phyloP scores from a whole-genome alignment of 2,113 vertebrate genomes.

The Pseudorasbora parva region DNA sequence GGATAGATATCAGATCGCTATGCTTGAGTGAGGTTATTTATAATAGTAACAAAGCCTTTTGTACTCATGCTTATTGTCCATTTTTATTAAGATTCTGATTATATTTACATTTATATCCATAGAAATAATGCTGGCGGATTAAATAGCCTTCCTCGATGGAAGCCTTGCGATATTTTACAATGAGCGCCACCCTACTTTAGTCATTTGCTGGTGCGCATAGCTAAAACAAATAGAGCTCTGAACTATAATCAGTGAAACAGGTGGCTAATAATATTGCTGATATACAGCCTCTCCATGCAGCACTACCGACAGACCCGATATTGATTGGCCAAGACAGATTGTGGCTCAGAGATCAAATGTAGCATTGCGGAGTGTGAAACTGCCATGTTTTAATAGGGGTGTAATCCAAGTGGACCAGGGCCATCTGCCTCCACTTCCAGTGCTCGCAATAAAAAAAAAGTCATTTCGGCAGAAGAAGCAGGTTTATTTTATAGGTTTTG shows the following conservation, averaged over 20 bases:
- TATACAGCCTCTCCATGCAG: constrained; percentile 10
- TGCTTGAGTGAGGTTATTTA: constrained; percentile 9
- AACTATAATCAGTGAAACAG: constrained; percentile 67
- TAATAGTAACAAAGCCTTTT: constrained; percentile 26
- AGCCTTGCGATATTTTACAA: constrained; percentile 68
- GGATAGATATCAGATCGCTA: not conserved
- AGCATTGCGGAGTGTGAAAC: constrained; percentile 54
- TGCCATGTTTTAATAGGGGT: constrained; percentile 54
- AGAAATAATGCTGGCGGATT: not conserved
- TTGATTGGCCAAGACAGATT: constrained; percentile 57
- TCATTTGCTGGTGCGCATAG: constrained; percentile 16
- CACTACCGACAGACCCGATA: constrained; percentile 21
- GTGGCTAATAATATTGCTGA: constrained; percentile 63
- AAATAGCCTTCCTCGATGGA: not conserved
- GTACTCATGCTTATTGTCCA: not conserved
- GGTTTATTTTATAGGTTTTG: constrained; percentile 1
- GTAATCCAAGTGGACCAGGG: constrained; percentile 51
- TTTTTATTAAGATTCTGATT: not conserved
- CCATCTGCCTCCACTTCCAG: constrained; percentile 57
- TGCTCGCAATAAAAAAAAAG: constrained; percentile 19
- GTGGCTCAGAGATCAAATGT: constrained; percentile 60
- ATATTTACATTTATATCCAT: not conserved
- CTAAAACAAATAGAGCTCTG: constrained; percentile 53
- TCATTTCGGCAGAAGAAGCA: constrained; percentile 15
- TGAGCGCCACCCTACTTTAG: constrained; percentile 60